Evolutionary conservation across 2,113 vertebrate genomes (phyloP).

Genomic region (Lichenostomus cassidix): DNA sequence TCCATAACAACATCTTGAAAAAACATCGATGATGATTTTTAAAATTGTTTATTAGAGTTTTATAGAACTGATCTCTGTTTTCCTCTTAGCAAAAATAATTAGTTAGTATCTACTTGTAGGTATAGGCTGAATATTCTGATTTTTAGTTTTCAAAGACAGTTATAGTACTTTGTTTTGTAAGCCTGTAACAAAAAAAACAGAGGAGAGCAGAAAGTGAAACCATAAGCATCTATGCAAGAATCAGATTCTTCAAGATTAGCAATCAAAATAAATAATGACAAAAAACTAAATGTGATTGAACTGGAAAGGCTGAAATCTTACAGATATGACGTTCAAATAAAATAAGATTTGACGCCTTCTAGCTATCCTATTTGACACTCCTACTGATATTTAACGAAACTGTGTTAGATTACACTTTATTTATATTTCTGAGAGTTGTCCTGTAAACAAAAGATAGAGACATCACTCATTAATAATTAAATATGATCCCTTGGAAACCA

Average conservation of each 20-base stretch:
- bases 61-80: neutral
- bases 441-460: neutral
- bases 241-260: neutral
- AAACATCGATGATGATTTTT: neutral
- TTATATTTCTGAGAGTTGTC: neutral
- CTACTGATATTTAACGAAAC: neutral
- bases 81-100: neutral
- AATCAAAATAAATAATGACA: neutral
- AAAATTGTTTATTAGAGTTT: neutral
- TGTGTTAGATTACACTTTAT: neutral
- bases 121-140: neutral
- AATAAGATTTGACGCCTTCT: neutral
- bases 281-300: neutral
- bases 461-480: neutral
- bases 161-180: neutral
- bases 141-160: neutral
- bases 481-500: neutral
- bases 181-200: neutral
- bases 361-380: neutral
- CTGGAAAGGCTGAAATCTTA: neutral
- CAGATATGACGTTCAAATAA: neutral
- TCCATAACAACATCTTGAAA: neutral
- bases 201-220: neutral
- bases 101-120: neutral
- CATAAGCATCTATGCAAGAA: neutral